These are phyloP conservation scores for Microctenopoma stevenorrisi DNA, from an alignment of 2,797 vertebrate genomes.

Conservation along the genomic window DNA sequence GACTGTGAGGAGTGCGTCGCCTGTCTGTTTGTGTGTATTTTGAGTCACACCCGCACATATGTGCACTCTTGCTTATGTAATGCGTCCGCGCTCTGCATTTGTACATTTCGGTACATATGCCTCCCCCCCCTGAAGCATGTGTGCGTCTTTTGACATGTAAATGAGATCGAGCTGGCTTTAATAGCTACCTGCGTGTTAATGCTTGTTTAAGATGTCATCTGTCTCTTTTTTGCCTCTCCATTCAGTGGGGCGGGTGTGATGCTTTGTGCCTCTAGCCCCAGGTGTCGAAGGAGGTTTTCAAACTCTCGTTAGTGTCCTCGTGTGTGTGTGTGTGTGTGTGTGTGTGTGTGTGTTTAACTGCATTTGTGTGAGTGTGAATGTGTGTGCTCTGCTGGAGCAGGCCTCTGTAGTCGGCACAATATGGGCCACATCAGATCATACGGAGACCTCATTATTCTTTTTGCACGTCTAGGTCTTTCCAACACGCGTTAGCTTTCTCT, in stretches of 20 bases:
- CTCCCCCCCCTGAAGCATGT: constrained; percentile 39
- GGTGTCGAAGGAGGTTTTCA: constrained; percentile 73
- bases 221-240: constrained; percentile 63
- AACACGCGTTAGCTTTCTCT: constrained; percentile 56
- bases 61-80: constrained; percentile 53
- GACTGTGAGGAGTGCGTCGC: not conserved
- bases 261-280: constrained; percentile 72
- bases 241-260: constrained; percentile 52
- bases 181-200: constrained; percentile 76
- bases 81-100: constrained; percentile 36
- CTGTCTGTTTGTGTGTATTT: constrained; percentile 30
- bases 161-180: constrained; percentile 68
- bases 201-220: constrained; percentile 80
- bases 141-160: constrained; percentile 74
- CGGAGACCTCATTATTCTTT: constrained; percentile 69
- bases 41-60: constrained; percentile 64
- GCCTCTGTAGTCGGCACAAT: constrained; percentile 63
- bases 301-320: constrained; percentile 75
- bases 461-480: constrained; percentile 39
- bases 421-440: constrained; percentile 75
- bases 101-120: constrained; percentile 64
- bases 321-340: constrained; percentile 45
- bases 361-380: constrained; percentile 37
- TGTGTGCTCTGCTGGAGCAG: constrained; percentile 50
- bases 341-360: constrained; percentile 31